Base-by-base conservation (phyloP, 1,140 invertebrate species). In the Ceratitis capitata region DNA sequence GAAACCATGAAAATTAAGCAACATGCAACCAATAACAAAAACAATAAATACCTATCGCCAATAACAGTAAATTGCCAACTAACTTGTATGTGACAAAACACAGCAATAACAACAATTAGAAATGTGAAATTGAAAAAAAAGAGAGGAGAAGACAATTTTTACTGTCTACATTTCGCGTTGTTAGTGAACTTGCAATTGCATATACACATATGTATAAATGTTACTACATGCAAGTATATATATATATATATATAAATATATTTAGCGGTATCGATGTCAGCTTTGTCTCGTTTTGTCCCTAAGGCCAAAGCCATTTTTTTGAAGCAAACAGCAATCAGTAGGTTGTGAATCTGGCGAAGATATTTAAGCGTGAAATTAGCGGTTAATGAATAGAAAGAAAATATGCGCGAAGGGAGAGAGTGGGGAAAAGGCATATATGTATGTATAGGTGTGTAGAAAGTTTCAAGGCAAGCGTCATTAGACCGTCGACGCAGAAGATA, bases 321-420 rank as follows among this genome's bases (percentile, higher is more conserved):
- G 23, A 5, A 9, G 16, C 61, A 16, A 53, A 5, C 29, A 29
- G 16, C 61, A 69, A 69, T 3, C 29, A 69, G 3, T 69, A 45
- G 39, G 69, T 10, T 23, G 19, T 45, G 69, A 78, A 78, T 45
- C n/a, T 61, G 32, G 51, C 45, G 32, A 78, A 78, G 45, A 78
- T 47, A 45, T 78, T 78, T 26, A 78, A 45, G 69, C 69, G 42
- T 78, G 69, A 78, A 78, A 78, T 78, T 78, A 78, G 39, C 32
- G n/a, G 42, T 47, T 78, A 78, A 47, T 78, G 69, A 78, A 78
- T 78, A 26, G 19, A 9, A 45, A 78, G n/a, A 23, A 78, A 78
- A 78, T 78, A 19, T 45, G 69, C 23, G 39, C 10, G 45, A 10
- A n/a, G 1, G n/a, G 45, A 78, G 39, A 78, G 16, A 19, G n/a